Conservation (phyloP, 2,797 vertebrate species). For the Gymnothorax javanicus region DNA sequence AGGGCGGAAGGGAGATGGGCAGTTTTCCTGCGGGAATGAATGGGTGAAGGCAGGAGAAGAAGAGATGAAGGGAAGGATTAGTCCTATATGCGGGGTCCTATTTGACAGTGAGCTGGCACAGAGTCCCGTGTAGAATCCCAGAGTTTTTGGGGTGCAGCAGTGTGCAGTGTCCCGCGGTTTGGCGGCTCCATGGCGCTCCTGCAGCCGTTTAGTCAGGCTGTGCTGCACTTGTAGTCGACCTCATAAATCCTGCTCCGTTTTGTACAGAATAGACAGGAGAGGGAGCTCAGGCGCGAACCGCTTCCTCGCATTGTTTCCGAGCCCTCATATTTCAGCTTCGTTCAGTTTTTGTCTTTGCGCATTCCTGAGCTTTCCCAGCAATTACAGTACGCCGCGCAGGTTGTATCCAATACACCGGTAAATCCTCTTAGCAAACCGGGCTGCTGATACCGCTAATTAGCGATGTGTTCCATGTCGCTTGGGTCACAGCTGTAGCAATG, state of each 20-base stretch:
- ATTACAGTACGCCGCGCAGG: neutral
- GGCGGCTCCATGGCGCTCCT: neutral
- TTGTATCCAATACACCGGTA: neutral
- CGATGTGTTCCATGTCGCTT: neutral
- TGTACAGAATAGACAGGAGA: neutral
- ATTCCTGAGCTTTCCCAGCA: neutral
- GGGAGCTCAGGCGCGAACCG: neutral
- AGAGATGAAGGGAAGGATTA: conserved; percentile 26
- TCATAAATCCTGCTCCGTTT: neutral
- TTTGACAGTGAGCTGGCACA: neutral
- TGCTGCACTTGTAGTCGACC: neutral
- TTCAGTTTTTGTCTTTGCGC: neutral
- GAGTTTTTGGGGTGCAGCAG: too few relatives aligned
- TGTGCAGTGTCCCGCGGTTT: neutral
- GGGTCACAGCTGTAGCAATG: neutral
- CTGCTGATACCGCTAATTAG: neutral
- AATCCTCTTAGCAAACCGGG: conserved; percentile 14
- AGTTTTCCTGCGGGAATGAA: conserved; percentile 16
- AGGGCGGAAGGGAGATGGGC: neutral
- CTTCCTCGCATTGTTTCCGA: neutral
- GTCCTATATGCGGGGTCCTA: neutral
- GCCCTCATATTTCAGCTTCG: neutral
- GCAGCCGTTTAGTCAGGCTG: neutral
- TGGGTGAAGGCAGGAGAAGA: neutral
- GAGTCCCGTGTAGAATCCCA: neutral